These are phyloP conservation scores for Eupithecia insigniata DNA, from an alignment of 2,888 invertebrate genomes.

Conservation along the genomic window DNA sequence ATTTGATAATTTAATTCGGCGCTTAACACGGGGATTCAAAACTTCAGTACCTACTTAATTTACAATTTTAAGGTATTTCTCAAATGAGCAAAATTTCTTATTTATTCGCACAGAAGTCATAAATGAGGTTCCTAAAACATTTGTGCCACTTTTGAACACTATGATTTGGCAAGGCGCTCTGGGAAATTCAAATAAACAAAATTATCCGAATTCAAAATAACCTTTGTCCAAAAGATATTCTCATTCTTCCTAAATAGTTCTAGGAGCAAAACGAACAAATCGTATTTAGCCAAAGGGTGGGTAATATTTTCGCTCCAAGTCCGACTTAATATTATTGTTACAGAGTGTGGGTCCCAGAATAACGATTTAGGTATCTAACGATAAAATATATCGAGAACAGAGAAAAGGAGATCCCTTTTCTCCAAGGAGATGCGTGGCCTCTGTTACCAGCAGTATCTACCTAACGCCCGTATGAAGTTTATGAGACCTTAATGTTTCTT, in stretches of 20 bases:
- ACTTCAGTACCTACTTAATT: neutral
- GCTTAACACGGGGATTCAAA: neutral
- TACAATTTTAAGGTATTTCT: too few relatives aligned
- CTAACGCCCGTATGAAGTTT: neutral
- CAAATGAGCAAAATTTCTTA: too few relatives aligned
- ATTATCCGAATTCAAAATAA: neutral
- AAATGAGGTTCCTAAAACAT: neutral
- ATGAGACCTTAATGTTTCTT: neutral
- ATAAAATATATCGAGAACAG: neutral
- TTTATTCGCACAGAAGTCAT: too few relatives aligned
- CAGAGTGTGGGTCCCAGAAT: constrained; percentile 14
- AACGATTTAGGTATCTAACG: constrained; percentile 1
- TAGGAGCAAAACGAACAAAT: constrained; percentile 1
- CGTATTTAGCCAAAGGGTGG: constrained; percentile 3
- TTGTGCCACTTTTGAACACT: neutral
- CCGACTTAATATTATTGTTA: constrained; percentile 16
- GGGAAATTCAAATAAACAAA: neutral
- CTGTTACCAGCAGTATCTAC: neutral
- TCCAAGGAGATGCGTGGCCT: neutral
- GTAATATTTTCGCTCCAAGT: constrained; percentile 4
- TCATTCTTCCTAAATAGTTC: neutral
- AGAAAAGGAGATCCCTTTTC: neutral
- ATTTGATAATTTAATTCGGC: neutral
- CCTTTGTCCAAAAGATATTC: neutral
- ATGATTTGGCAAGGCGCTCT: neutral